Evolutionary conservation across 2,888 invertebrate genomes (phyloP), one percentile per base, ranked within the genome.

Genomic region (Minunthozetes semirufus): DNA sequence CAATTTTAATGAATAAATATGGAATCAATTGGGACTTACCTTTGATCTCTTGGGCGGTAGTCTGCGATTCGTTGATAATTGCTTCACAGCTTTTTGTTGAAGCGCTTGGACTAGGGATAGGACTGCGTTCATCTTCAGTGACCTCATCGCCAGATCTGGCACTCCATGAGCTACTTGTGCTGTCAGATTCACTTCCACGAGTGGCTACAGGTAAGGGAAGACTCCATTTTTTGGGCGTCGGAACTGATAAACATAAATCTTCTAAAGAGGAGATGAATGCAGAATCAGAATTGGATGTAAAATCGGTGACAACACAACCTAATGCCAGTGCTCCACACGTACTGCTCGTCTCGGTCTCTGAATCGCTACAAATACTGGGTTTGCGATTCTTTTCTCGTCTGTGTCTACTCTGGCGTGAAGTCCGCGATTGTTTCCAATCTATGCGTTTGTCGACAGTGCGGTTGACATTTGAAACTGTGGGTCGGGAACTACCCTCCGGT

Each of bases 111-210:
- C 75, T 75, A 33, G 75, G 75, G 38, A 75, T 56, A n/a, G 75
- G 75, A 71, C 75, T 75, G 25, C 75, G 71, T 19, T 75, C 75
- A 27, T 75, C 75, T 48, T 75, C 75, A 29, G 75, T 75, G 22
- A 59, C 42, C 46, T 75, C 75, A 59, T 75, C 75, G 1, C 53
- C 75, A 15, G 75, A 75, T 22, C 75, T n/a, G 29, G 75, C 75
- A 61, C 50, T 53, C 75, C 75, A 75, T 17, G 63, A 63, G 25
- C 71, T 71, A 19, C 71, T 71, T 50, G 75, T 71, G 33, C 71
- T 71, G 27, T 75, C 75, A 1, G 75, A 75, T 50, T 75, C 75
- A n/a, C 71, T 71, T 56, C 75, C 71, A 33, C 75, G 71, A 17
- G 71, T 71, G 29, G 53, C 75, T 1, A 71, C 38, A 9, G 75